Base-by-base conservation (phyloP, 2,888 invertebrate genomes). In the Electrophaes corylata region DNA sequence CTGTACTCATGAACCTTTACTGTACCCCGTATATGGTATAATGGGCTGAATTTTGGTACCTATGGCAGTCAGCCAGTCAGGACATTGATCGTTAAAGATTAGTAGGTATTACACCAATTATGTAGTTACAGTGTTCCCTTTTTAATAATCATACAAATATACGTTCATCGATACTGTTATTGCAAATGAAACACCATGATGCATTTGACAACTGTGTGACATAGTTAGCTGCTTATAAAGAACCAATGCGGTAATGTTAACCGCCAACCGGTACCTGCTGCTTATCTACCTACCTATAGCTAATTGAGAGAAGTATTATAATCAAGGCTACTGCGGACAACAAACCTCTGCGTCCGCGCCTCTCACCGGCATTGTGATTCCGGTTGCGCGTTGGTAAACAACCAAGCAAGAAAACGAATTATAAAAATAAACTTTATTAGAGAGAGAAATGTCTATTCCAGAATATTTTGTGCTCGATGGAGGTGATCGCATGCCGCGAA, bases 401-500 rank as follows among this genome's bases (percentile, higher is more conserved):
- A 33, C 40, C 43, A 50, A 52, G 57, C n/a, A 44, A 50, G 19
- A 56, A 56, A 40, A 59, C 51, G 48, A 41, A 55, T 33, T 46
- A 37, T 44, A 41, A 29, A 54, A 57, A 35, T 51, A 57, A 44
- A 57, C 6, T 57, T 59, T 55, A 62, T 55, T 60, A 16, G 39
- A 46, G 20, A 48, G 33, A 23, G 56, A 67, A 57, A 90, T 89
- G 89, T 69, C 83, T 20, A 60, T 81, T 48, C 74, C 81, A 23
- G 63, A 87, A 64, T 86, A 81, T 70, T 83, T 85, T 67, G 79
- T 75, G 41, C 70, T 91, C 46, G 78, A 83, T 43, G 81, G 82
- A 68, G 95, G 95, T 2, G 88, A 93, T 47, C 91, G 88, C 57
- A 94, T 96, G 93, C 96, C 96, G 4, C 88, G 93, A 49, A 84